Base-by-base conservation (phyloP, 2,797 vertebrate species). In the Parambassis ranga region DNA sequence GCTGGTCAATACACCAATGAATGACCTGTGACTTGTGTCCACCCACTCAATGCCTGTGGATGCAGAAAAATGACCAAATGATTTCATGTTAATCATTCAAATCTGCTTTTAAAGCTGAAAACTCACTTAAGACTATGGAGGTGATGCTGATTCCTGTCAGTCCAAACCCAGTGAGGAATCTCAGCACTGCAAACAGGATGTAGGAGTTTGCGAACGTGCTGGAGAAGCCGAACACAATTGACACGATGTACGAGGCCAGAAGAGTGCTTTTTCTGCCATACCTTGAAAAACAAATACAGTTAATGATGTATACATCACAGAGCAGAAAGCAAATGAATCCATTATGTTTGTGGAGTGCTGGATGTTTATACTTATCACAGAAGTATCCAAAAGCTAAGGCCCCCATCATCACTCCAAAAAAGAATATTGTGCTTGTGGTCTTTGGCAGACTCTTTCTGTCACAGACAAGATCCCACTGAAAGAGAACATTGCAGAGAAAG, bases 391-490 rank as follows among this genome's bases (percentile, higher is more conserved):
- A 90, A 3, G 46, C 52, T 0, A 90, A 10, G 0, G 86, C 58
- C 4, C 91, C 92, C 0, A 80, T 3, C 90, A 88, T 92, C 41
- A 92, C 72, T 1, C 92, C 92, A 3, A 75, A 0, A 7, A 92
- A 91, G 77, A 92, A 93, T 42, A 92, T 71, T 1, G 88, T 84
- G 50, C 77, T 58, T 1, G 69, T 72, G 16, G 82, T 81, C 64
- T 87, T 86, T 16, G 71, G 48, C 58, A 90, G 58, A 23, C 81
- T 80, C 74, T 86, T 92, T 15, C 58, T 80, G 1, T 86, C 83
- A 55, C 92, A 93, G 16, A 92, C 89, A 1, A 93, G 83, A 58
- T 92, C 82, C 89, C 90, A 93, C 92, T 92, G 42, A 23, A 55
- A 36, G 49, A 28, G 27, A 22, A 63, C 15, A 51, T 1, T 7